Evolutionary conservation across 1,140 invertebrate genomes (phyloP).

Genomic region (Tenebrio molitor): DNA sequence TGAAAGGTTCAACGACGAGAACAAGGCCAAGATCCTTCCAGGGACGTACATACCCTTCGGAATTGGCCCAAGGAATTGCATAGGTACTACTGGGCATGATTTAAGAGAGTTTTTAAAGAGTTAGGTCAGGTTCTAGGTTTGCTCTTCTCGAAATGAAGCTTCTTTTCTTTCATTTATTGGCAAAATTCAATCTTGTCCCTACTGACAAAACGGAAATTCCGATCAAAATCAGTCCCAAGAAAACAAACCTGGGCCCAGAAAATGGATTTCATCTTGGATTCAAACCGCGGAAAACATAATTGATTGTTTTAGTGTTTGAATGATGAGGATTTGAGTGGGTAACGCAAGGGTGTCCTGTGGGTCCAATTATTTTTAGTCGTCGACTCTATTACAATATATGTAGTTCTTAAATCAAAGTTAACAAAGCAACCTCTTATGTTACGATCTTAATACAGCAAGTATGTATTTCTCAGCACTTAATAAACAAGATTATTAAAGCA

Average conservation of each 20-base stretch:
- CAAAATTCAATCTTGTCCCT: slow-evolving; percentile 62
- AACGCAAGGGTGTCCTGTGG: too few relatives aligned
- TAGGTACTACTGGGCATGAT: slow-evolving; percentile 62
- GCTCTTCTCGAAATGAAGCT: slow-evolving; percentile 50
- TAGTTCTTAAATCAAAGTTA: too few relatives aligned
- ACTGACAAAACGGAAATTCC: slow-evolving; percentile 62
- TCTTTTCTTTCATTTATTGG: slow-evolving; percentile 45
- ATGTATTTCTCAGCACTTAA: slow-evolving; percentile 6
- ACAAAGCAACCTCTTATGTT: slow-evolving; percentile 15
- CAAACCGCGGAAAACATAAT: slow-evolving; percentile 44
- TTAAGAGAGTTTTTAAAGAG: background rate
- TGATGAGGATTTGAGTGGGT: too few relatives aligned
- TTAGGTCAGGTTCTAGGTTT: slow-evolving; percentile 49
- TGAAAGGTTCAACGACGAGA: slow-evolving; percentile 19
- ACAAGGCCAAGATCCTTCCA: slow-evolving; percentile 51
- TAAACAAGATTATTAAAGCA: slow-evolving; percentile 31
- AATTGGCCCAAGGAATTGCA: slow-evolving; percentile 75
- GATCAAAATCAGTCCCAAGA: slow-evolving; percentile 55
- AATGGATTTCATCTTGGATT: slow-evolving; percentile 63
- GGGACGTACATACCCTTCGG: slow-evolving; percentile 73
- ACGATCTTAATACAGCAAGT: slow-evolving; percentile 41
- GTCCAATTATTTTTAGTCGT: too few relatives aligned
- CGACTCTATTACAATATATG: too few relatives aligned
- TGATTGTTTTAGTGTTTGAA: too few relatives aligned
- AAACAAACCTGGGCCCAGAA: slow-evolving; percentile 60